These are phyloP conservation scores for Danaus plexippus DNA, from an alignment of 1,140 invertebrate species.

Conservation along the genomic window DNA sequence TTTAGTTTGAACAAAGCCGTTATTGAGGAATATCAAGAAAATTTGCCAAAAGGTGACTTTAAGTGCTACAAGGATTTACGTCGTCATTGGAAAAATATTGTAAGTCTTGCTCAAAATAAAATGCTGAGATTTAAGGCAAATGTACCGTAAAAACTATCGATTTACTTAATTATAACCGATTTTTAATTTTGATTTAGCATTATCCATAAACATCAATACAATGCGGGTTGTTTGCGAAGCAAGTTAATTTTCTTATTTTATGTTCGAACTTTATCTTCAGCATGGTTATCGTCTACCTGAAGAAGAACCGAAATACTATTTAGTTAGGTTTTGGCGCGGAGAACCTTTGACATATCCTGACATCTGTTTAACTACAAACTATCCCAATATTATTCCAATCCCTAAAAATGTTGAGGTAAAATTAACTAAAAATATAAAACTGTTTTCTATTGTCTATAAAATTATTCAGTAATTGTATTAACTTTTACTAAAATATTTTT, in stretches of 20 bases:
- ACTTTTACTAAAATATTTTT: slow-evolving; percentile 8
- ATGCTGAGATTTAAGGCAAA: too few relatives aligned
- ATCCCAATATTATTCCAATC: slow-evolving; percentile 51
- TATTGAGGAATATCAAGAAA: slow-evolving; percentile 40
- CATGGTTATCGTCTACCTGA: slow-evolving; percentile 69
- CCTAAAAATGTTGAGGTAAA: slow-evolving; percentile 42
- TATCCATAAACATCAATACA: too few relatives aligned
- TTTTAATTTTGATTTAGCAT: background rate
- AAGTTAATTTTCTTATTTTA: slow-evolving; percentile 9
- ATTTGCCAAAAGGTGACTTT: slow-evolving; percentile 51
- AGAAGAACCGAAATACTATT: slow-evolving; percentile 48
- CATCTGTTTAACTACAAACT: slow-evolving; percentile 49
- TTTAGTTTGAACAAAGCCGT: slow-evolving; percentile 62
- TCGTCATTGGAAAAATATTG: slow-evolving; percentile 72
- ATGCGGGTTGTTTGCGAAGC: too few relatives aligned
- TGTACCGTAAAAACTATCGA: too few relatives aligned
- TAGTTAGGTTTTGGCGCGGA: slow-evolving; percentile 58
- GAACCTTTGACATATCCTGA: slow-evolving; percentile 62
- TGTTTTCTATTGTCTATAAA: too few relatives aligned
- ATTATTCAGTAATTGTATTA: too few relatives aligned
- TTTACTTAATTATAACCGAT: background rate
- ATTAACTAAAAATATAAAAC: background rate
- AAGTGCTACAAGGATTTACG: slow-evolving; percentile 64
- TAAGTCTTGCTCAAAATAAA: slow-evolving; percentile 29
- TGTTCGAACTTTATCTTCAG: slow-evolving; percentile 33